A percentile compares a stretch with the other conserved stretches of the same genome.
phyloP scores from a whole-genome alignment of 2,797 vertebrate species.

The Choloepus didactylus region DNA sequence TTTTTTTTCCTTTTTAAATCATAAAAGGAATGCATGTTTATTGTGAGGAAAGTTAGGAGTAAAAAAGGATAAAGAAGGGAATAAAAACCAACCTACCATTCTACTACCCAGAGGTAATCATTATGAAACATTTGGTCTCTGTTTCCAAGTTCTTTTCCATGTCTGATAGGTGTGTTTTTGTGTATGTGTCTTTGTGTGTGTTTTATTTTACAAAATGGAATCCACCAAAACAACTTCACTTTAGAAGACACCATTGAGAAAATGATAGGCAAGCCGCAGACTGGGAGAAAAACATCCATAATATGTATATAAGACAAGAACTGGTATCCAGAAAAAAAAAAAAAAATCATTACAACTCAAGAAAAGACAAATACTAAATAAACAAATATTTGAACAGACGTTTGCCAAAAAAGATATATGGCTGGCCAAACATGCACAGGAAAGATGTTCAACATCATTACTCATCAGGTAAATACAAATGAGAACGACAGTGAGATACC shows the following conservation, averaged over 20 bases:
- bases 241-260: constrained; percentile 10
- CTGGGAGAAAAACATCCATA: not conserved
- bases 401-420: not conserved
- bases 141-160: not conserved
- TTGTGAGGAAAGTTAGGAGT: not conserved
- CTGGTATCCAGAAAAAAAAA: not conserved
- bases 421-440: too few species aligned
- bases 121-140: not conserved
- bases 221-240: not conserved
- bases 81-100: not conserved
- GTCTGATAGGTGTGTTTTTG: not conserved
- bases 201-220: constrained; percentile 8
- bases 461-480: not conserved
- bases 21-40: not conserved
- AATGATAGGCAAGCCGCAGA: not conserved
- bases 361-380: not conserved
- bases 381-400: not conserved
- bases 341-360: not conserved
- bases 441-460: not conserved
- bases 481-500: not conserved
- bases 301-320: not conserved
- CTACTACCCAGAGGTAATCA: not conserved
- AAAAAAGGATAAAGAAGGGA: not conserved
- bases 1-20: not conserved
- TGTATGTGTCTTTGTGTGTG: too few species aligned